These are phyloP conservation scores for Nebria brevicollis DNA, from an alignment of 2,888 invertebrate species.

Conservation along the genomic window DNA sequence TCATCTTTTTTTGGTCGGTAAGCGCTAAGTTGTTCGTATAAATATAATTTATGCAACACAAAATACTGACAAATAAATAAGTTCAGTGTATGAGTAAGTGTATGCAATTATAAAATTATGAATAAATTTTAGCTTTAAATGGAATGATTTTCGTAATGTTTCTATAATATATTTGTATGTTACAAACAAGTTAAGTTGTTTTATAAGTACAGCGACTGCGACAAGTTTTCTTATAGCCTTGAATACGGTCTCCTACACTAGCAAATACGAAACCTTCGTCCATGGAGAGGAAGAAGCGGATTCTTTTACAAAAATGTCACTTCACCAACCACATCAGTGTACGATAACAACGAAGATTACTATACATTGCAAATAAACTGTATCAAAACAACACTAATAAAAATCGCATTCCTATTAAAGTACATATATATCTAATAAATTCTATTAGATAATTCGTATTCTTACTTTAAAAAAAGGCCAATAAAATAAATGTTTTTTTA, in stretches of 20 bases:
- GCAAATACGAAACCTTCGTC: background rate
- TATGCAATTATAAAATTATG: background rate
- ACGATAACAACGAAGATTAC: no score
- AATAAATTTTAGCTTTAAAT: background rate
- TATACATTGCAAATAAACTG: no score
- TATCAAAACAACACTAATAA: no score
- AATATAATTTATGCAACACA: background rate
- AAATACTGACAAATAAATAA: background rate
- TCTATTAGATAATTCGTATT: no score
- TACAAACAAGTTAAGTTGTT: background rate
- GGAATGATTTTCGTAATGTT: background rate
- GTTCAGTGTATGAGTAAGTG: background rate
- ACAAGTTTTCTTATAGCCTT: constrained; percentile 1
- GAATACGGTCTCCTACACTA: constrained; percentile 6
- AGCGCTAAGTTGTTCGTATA: background rate
- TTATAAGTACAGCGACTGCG: no score
- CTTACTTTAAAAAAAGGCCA: no score
- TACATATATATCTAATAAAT: no score
- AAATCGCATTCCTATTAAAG: no score
- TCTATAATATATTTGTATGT: constrained; percentile 6
- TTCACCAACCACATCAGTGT: no score
- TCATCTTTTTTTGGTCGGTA: no score
- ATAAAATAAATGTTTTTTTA: background rate
- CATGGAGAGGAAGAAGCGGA: background rate
- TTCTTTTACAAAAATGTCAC: no score